Base-by-base conservation (phyloP, 2,888 invertebrate species). In the Pyrrhosoma nymphula region DNA sequence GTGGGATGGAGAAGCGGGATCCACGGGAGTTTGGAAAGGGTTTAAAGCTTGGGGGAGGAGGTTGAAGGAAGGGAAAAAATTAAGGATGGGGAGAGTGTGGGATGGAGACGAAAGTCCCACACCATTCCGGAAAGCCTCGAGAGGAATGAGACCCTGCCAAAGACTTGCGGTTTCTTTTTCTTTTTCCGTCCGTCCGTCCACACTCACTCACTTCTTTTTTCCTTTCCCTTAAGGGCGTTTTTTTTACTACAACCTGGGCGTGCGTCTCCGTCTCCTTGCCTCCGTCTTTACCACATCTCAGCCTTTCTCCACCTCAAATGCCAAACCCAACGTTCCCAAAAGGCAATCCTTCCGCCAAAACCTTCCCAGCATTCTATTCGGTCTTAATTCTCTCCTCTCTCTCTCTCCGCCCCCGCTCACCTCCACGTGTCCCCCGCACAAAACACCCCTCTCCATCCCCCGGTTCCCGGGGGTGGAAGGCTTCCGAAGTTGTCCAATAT, bases 241-340 rank as follows among this genome's bases (percentile, higher is more conserved):
- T 56, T 20, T 56, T 16, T 39, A 23, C 39, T 39, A 18, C 63
- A 60, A 56, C 56, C 60, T 18, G 20, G 56, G 30, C 26, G 30
- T 30, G n/a, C n/a, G 30, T 47, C 90, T 56, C 47, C 90, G n/a
- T 56, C 60, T 60, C 90, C 90, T 90, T 18, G 20, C 56, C 90
- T 90, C 8, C 47, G 60, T 39, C 63, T 16, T 10, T 14, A 88
- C 20, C 88, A 14, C 47, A 47, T 39, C 88, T 47, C 20, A 39
- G 88, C 23, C 88, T 88, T 88, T 47, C 69, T n/a, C 12, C 69
- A 23, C 10, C n/a, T 69, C 69, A 69, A 69, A n/a, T 20, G 69
- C n/a, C 69, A 20, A 69, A 69, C 26, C 26, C 47, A 2, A 69
- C 69, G 56, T 56, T 90, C 14, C 56, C n/a, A 90, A n/a, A 56